A percentile compares a stretch with the other conserved stretches of the same genome.
Evolutionary conservation across 2,888 invertebrate species (phyloP).

Genomic region (Tortrix viridana): DNA sequence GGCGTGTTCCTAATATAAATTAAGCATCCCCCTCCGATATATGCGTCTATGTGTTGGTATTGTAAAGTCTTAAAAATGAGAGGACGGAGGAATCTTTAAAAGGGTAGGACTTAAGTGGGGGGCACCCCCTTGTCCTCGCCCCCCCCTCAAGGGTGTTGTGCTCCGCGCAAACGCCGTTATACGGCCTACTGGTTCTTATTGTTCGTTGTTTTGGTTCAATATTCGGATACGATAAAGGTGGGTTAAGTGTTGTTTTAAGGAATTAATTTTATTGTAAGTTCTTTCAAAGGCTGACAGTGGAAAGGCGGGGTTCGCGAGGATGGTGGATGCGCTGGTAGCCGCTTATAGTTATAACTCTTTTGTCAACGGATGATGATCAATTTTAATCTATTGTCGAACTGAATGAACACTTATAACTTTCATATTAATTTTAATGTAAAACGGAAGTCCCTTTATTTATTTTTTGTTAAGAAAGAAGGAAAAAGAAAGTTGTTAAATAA

Average conservation of each 20-base stretch:
- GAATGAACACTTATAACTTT: no score
- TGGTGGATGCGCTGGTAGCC: background rate
- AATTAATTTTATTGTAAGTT: conserved; percentile 54
- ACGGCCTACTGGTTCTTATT: conserved; percentile 75
- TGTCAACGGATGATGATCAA: background rate
- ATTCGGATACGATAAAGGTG: conserved; percentile 74
- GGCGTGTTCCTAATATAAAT: conserved; percentile 63
- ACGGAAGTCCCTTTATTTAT: no score
- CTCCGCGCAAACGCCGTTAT: conserved; percentile 72
- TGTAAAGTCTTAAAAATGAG: conserved; percentile 84
- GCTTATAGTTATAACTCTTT: background rate
- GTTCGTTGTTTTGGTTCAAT: conserved; percentile 80
- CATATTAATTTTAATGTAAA: no score
- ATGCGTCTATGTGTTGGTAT: conserved; percentile 76
- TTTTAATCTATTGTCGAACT: background rate
- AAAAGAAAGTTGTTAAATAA: no score
- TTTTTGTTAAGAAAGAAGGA: no score
- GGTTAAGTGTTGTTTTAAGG: conserved; percentile 71
- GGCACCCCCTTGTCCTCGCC: conserved; percentile 57
- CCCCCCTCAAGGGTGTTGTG: conserved; percentile 59
- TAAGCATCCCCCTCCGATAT: conserved; percentile 66
- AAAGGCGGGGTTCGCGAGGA: background rate
- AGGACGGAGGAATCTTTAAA: conserved; percentile 82
- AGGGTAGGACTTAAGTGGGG: conserved; percentile 82
- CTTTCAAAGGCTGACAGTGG: conserved; percentile 16